A percentile compares a stretch with the other conserved stretches of the same genome.
These are phyloP conservation scores for Myrmophylax atrothorax DNA, from an alignment of 2,113 vertebrate genomes.

Conservation along the genomic window DNA sequence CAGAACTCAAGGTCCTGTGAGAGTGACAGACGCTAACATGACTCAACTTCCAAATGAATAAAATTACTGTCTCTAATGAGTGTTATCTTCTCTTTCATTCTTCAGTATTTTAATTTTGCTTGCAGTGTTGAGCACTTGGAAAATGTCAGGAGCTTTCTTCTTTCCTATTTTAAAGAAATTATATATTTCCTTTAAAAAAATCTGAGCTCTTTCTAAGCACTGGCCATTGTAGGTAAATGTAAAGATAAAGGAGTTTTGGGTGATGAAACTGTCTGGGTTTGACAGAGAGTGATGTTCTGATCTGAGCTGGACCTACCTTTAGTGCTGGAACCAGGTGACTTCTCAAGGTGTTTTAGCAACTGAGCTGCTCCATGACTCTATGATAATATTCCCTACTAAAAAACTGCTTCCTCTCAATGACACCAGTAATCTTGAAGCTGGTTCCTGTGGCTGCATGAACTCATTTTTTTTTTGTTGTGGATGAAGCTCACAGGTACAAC, in stretches of 20 bases:
- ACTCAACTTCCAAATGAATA: neutral
- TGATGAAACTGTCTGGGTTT: neutral
- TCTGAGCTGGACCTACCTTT: neutral
- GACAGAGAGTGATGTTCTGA: neutral
- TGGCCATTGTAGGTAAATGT: neutral
- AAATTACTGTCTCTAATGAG: neutral
- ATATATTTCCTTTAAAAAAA: neutral
- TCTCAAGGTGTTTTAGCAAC: neutral
- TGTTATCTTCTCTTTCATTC: neutral
- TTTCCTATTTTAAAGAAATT: neutral
- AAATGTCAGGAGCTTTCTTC: neutral
- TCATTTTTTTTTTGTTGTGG: neutral
- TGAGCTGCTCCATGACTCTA: neutral
- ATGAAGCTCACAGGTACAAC: neutral
- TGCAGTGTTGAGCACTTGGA: neutral
- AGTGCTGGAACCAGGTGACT: neutral
- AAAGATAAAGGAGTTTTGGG: neutral
- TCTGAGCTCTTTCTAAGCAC: neutral
- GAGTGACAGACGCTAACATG: neutral
- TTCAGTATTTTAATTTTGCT: neutral
- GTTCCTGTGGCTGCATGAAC: neutral
- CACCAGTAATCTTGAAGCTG: neutral
- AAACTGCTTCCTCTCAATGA: neutral
- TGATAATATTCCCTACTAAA: neutral
- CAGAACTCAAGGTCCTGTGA: neutral